Evolutionary conservation across 2,888 invertebrate genomes (phyloP), one percentile per base, ranked within the genome.

Genomic region (Nasonia oneida): DNA sequence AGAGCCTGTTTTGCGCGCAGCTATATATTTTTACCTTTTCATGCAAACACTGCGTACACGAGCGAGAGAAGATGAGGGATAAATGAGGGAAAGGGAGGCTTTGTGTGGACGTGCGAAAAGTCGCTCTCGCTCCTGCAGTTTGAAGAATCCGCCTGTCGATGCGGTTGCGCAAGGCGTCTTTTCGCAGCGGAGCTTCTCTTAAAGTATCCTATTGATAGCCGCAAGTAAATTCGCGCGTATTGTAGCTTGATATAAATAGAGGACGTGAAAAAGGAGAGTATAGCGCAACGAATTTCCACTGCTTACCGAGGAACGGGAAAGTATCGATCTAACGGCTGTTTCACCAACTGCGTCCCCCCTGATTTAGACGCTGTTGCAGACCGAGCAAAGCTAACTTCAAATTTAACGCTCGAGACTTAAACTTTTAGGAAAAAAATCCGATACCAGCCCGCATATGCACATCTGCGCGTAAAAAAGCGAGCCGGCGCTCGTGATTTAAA

Each of bases 391-490:
- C 73, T 18, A 83, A 71, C 73, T 61, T 61, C 42, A 12, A 78
- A 76, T 78, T 83, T 78, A 61, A 12, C 37, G 37, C 73, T 29
- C 37, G 47, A 78, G 33, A 71, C 42, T 71, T 57, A 10, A 53
- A 29, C 37, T 33, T 57, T 70, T 10, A 14, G 53, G 6, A 42
- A 79, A 78, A 71, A 79, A 29, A 53, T 47, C 18, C 57, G 14
- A 47, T n/a, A 53, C 8, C 67, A 61, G 2, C 42, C 71, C 70
- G 70, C 33, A 61, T 61, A 29, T 57, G 29, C 29, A 39, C 64
- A 70, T 77, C 77, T 83, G 70, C 37, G 23, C 15, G 18, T 47
- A 33, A 78, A 83, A 61, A 78, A 73, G 29, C 33, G 15, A 14
- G n/a, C 12, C 6, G 1, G 14, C 8, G 53, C 53, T n/a, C 8